Evolutionary conservation across 2,797 vertebrate genomes (phyloP).

Genomic region (Chelidonichthys spinosus): DNA sequence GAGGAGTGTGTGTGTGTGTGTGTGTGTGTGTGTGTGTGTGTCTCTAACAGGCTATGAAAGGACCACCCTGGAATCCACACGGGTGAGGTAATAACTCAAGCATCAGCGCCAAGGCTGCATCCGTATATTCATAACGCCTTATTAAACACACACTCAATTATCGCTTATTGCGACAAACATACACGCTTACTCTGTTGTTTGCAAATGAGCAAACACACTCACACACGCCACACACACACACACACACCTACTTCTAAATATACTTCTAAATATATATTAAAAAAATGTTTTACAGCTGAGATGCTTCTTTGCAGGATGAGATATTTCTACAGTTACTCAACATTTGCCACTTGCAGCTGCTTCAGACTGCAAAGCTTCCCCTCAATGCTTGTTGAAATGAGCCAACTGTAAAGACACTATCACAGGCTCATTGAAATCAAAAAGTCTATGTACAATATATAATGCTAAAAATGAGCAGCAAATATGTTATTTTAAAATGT

Average conservation of each 20-base stretch:
- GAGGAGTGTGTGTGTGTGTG: conserved; percentile 28
- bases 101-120: conserved; percentile 41
- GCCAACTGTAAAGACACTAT: background rate
- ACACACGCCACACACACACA: too few species aligned
- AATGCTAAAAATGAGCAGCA: too few species aligned
- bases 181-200: conserved; percentile 3
- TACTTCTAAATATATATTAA: background rate
- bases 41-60: conserved; percentile 54
- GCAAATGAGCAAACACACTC: background rate
- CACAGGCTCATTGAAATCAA: background rate
- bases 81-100: conserved; percentile 74
- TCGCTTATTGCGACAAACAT: background rate
- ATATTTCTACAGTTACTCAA: background rate
- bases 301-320: background rate
- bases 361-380: background rate
- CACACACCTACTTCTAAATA: background rate
- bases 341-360: background rate
- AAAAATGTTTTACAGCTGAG: background rate
- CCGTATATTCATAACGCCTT: conserved; percentile 26
- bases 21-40: conserved; percentile 37
- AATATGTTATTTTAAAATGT: too few species aligned
- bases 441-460: background rate
- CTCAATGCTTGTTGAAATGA: background rate
- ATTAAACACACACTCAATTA: conserved; percentile 4
- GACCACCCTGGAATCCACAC: conserved; percentile 75